Conservation (phyloP, 2,797 vertebrate species). For the Hapalemur alaotrensis region DNA sequence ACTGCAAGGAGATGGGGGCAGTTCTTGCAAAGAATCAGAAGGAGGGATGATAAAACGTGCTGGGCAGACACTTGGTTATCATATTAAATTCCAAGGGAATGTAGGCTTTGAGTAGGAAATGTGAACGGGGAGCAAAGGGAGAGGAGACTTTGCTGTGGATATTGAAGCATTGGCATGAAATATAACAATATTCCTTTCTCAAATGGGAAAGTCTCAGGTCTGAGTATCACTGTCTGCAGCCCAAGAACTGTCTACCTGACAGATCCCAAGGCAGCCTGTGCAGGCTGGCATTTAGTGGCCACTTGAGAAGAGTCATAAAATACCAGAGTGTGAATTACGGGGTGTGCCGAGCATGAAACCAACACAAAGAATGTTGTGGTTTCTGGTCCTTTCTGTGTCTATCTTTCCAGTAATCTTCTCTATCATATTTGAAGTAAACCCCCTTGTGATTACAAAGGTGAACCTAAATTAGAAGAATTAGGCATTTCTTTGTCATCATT, state of each 20-base stretch:
- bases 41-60: background rate
- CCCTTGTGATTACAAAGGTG: background rate
- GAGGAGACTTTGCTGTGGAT: background rate
- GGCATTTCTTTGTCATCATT: background rate
- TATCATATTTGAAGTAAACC: background rate
- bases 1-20: background rate
- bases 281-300: background rate
- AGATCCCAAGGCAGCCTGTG: background rate
- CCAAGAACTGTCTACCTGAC: background rate
- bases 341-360: background rate
- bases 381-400: background rate
- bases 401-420: background rate
- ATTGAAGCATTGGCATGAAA: background rate
- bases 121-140: background rate
- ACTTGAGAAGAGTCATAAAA: background rate
- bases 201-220: background rate
- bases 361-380: background rate
- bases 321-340: background rate
- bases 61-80: background rate
- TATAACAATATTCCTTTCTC: background rate
- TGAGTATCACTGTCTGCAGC: background rate
- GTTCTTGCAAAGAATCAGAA: background rate
- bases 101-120: background rate
- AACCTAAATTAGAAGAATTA: background rate
- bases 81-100: background rate